Base-by-base conservation (phyloP, 1,140 invertebrate species). In the Drosophila albomicans region DNA sequence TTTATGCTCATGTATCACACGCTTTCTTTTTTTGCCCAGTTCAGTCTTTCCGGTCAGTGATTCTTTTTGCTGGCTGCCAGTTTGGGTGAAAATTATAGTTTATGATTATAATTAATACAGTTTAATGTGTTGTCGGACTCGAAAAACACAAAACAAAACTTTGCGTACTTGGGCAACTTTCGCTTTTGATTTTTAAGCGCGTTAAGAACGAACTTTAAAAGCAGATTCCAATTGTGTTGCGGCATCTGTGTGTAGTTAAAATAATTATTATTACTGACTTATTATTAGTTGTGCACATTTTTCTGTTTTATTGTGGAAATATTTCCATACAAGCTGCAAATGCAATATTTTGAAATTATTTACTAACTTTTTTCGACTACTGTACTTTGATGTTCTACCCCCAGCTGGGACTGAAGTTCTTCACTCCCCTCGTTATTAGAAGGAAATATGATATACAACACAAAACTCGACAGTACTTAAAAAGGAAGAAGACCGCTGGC, bases 11-110 rank as follows among this genome's bases (percentile, higher is more conserved):
- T 63, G 28, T 59, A 71, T 72, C 54, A 28, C 25, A 48, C 45
- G 63, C 76, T 77, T 68, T 86, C 84, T 85, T 84, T 84, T 82
- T 51, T 5, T 28, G 56, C 48, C 43, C 49, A 74, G 59, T 78
- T 88, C 59, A 84, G 63, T 10, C 69, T 74, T 87, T 87, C 84
- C 84, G 84, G 77, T 87, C 75, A 70, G 54, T 81, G 84, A 72
- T 87, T 87, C 80, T 78, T 78, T 88, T 87, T 79, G 64, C 51
- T 35, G 13, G 43, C 13, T 45, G 61, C 54, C 11, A 57, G 70
- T 86, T 25, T 71, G 73, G 80, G 84, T 88, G 85, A 88, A 84
- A 88, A 87, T 84, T 72, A 81, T 72, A 73, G 84, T 88, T 86
- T 84, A 88, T 84, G 73, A 80, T 81, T 69, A 68, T 78, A 87